Evolutionary conservation across 2,888 invertebrate genomes (phyloP).

Genomic region (Drosophila fulvimacula): DNA sequence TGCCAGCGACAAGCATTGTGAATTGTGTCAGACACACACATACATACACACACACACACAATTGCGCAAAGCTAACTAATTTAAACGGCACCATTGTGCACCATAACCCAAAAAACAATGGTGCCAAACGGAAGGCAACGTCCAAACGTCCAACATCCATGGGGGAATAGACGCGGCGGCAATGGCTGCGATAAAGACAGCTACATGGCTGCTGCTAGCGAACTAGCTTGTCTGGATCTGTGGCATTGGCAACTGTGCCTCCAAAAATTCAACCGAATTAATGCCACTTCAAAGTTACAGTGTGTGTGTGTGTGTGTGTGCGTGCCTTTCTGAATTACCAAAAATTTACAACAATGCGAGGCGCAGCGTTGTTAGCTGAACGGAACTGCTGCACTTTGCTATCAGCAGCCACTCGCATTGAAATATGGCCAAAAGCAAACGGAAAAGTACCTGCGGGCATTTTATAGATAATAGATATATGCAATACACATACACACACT

Average conservation of each 20-base stretch:
- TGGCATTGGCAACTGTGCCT: constrained; percentile 26
- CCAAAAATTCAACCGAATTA: constrained; percentile 71
- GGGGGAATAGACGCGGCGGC: constrained; percentile 25
- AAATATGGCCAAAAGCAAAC: constrained; percentile 70
- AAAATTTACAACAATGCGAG: constrained; percentile 77
- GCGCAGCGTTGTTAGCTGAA: constrained; percentile 25
- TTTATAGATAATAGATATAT: constrained; percentile 79
- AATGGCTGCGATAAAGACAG: constrained; percentile 52
- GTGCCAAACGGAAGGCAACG: constrained; percentile 64
- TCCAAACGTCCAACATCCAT: constrained; percentile 23
- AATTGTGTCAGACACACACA: constrained; percentile 67
- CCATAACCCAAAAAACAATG: constrained; percentile 72
- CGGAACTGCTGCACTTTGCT: constrained; percentile 62
- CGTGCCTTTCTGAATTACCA: constrained; percentile 64
- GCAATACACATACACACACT: constrained; percentile 33
- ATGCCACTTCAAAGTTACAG: constrained; percentile 71
- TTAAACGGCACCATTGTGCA: constrained; percentile 77
- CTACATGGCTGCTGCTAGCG: constrained; percentile 30
- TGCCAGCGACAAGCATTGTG: constrained; percentile 49
- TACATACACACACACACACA: constrained; percentile 18
- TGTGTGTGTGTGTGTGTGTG: constrained; percentile 25
- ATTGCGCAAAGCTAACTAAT: constrained; percentile 70
- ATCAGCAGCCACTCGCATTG: constrained; percentile 75
- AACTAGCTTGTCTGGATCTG: constrained; percentile 42
- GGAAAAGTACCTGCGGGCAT: constrained; percentile 78